Evolutionary conservation across 2,888 invertebrate species (phyloP).

Genomic region (Didymodactylos carnosus): DNA sequence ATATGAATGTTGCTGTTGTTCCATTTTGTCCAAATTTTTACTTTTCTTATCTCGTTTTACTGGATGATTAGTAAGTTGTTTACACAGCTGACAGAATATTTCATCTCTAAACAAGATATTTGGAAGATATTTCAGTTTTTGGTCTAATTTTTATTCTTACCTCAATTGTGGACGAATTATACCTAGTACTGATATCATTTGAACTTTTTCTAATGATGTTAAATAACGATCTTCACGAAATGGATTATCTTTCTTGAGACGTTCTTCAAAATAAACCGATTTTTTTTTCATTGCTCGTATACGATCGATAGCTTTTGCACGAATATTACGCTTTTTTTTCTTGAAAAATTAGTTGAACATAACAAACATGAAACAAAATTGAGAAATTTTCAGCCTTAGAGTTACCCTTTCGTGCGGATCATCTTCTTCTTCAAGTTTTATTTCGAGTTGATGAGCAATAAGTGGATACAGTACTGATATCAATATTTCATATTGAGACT

Average conservation of each 20-base stretch:
- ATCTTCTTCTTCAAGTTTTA: background rate
- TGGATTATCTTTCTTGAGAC: conserved; percentile 35
- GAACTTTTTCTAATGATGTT: conserved; percentile 86
- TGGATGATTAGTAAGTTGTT: conserved; percentile 36
- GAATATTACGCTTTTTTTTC: background rate
- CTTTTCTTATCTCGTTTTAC: background rate
- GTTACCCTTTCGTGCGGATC: background rate
- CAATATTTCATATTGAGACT: background rate
- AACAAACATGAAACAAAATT: no score
- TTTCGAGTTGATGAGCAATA: background rate
- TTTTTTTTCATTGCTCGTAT: background rate
- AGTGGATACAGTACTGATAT: background rate
- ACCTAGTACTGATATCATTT: conserved; percentile 86
- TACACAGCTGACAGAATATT: conserved; percentile 39
- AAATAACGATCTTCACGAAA: conserved; percentile 89
- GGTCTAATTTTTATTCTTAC: background rate
- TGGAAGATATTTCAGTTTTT: background rate
- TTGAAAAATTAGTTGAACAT: no score
- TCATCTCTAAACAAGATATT: conserved; percentile 31
- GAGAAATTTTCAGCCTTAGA: no score
- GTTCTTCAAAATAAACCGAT: background rate
- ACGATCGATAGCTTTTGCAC: background rate
- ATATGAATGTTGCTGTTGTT: conserved; percentile 49
- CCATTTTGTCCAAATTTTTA: conserved; percentile 38
- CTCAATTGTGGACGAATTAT: conserved; percentile 72